Evolutionary conservation across 2,888 invertebrate genomes (phyloP).

Genomic region (Chrysolina oricalcia): DNA sequence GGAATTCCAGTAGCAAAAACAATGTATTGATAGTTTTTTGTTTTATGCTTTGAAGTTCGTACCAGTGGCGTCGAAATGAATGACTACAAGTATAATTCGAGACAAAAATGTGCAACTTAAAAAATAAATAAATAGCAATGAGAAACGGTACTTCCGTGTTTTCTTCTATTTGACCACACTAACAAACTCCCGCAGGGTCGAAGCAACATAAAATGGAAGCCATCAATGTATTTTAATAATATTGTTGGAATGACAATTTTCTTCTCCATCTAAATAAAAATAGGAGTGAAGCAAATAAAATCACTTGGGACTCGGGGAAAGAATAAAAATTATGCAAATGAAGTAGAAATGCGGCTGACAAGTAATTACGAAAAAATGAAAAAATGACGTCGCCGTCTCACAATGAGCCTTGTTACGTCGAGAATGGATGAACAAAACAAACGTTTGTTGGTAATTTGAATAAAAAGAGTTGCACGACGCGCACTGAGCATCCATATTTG

Average conservation of each 20-base stretch:
- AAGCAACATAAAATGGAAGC: background rate
- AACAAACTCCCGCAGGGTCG: background rate
- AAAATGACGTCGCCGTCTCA: slow-evolving; percentile 44
- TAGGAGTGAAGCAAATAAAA: slow-evolving; percentile 23
- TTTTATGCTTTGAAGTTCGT: too few species aligned
- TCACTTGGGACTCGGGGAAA: slow-evolving; percentile 32
- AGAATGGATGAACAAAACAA: slow-evolving; percentile 64
- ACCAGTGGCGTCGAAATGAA: too few species aligned
- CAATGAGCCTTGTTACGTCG: slow-evolving; percentile 60
- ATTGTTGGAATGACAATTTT: slow-evolving; percentile 16
- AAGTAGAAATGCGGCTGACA: slow-evolving; percentile 43
- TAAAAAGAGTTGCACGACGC: slow-evolving; percentile 62
- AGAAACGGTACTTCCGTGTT: too few species aligned
- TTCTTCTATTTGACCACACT: background rate
- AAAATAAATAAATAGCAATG: too few species aligned
- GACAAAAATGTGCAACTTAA: too few species aligned
- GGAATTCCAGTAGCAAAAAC: too few species aligned
- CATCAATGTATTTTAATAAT: slow-evolving; percentile 16
- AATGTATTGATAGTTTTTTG: too few species aligned
- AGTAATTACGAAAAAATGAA: slow-evolving; percentile 53
- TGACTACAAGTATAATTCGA: too few species aligned
- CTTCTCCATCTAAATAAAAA: slow-evolving; percentile 24
- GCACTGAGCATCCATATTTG: slow-evolving; percentile 62
- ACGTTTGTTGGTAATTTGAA: slow-evolving; percentile 66
- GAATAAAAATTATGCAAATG: slow-evolving; percentile 52